These are phyloP conservation scores for Takifugu bimaculatus DNA, from an alignment of 2,113 vertebrate species.

Conservation along the genomic window DNA sequence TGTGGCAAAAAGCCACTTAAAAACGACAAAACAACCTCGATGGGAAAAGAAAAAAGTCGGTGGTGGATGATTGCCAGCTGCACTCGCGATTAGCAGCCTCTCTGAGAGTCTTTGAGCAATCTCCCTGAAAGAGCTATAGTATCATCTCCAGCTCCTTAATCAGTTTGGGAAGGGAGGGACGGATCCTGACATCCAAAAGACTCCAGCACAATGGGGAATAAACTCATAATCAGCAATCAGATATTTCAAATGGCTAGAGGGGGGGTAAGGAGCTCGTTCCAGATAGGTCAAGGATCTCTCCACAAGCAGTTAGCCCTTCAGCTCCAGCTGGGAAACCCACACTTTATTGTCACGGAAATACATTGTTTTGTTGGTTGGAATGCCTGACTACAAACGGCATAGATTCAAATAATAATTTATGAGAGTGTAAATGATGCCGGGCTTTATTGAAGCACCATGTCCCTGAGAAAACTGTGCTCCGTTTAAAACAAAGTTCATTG, in stretches of 20 bases:
- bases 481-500: conserved; percentile 72
- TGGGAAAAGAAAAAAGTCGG: conserved; percentile 43
- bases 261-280: conserved; percentile 62
- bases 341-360: conserved; percentile 39
- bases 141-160: conserved; percentile 75
- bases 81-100: conserved; percentile 69
- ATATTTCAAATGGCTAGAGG: conserved; percentile 67
- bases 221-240: conserved; percentile 81
- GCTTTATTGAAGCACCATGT: conserved; percentile 46
- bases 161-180: conserved; percentile 66
- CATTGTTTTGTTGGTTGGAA: conserved; percentile 25
- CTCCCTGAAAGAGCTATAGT: conserved; percentile 60
- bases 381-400: conserved; percentile 35
- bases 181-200: conserved; percentile 70
- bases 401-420: conserved; percentile 28
- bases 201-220: conserved; percentile 69
- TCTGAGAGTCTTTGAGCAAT: conserved; percentile 64
- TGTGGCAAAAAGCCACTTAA: conserved; percentile 62
- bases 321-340: conserved; percentile 57
- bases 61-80: conserved; percentile 74
- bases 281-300: conserved; percentile 77
- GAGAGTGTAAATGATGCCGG: conserved; percentile 24
- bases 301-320: conserved; percentile 62
- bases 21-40: conserved; percentile 73
- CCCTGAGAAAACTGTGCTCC: conserved; percentile 59